phyloP scores from a whole-genome alignment of 2,797 vertebrate species.

The Sebastes melanostomus region DNA sequence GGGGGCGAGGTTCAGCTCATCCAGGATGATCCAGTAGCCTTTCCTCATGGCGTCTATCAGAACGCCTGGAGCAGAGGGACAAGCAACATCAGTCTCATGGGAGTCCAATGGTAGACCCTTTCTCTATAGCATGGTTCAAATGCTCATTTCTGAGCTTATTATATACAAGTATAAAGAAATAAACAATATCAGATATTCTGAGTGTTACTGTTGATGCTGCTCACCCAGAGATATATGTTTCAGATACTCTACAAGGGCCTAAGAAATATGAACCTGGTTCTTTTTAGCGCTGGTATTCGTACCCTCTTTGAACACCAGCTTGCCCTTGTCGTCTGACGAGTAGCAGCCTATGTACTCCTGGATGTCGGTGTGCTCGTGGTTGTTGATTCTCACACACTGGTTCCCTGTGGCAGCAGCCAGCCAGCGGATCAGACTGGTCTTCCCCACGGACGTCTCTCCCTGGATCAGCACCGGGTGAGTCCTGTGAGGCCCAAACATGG shows the following conservation, averaged over 20 bases:
- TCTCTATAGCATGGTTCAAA: background rate
- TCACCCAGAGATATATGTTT: background rate
- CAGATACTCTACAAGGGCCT: background rate
- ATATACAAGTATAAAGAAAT: background rate
- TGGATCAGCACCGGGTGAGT: constrained; percentile 94
- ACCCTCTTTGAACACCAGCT: constrained; percentile 96
- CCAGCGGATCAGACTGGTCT: constrained; percentile 96
- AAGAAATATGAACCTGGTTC: background rate
- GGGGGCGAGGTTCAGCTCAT: constrained; percentile 96
- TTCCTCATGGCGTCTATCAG: constrained; percentile 97
- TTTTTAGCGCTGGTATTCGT: background rate
- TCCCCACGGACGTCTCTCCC: constrained; percentile 97
- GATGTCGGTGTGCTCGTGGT: constrained; percentile 98
- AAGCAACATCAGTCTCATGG: background rate
- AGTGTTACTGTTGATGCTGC: background rate
- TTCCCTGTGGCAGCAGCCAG: constrained; percentile 92
- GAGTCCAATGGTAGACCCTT: background rate
- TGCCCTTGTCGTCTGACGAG: constrained; percentile 88
- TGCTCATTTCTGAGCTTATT: background rate
- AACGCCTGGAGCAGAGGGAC: constrained; percentile 80
- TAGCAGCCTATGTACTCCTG: constrained; percentile 99
- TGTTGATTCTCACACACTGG: constrained; percentile 96
- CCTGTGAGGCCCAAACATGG: constrained; percentile 68
- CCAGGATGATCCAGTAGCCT: constrained; percentile 97
- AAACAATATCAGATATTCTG: background rate